A percentile compares a stretch with the other conserved stretches of the same genome.
These are phyloP conservation scores for Nemotelus pantherinus DNA, from an alignment of 2,888 invertebrate species.

Conservation along the genomic window DNA sequence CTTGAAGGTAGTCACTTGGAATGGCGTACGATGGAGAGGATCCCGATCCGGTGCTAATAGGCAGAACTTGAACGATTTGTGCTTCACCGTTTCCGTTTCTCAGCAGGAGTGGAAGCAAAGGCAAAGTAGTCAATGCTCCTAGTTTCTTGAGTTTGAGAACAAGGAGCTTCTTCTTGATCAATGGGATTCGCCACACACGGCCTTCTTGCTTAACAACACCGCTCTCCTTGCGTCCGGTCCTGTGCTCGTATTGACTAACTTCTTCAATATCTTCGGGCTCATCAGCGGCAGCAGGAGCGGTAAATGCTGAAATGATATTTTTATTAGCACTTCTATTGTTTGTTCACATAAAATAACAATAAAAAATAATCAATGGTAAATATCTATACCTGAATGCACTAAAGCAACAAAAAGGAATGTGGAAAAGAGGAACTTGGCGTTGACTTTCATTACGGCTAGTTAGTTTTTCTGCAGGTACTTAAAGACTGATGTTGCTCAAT, in stretches of 20 bases:
- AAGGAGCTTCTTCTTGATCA: conserved; percentile 60
- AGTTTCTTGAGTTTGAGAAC: conserved; percentile 61
- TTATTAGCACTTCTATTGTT: too few relatives aligned
- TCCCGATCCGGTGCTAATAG: conserved; percentile 59
- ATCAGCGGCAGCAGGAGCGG: conserved; percentile 22
- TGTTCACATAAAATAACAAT: too few relatives aligned
- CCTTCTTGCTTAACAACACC: conserved; percentile 42
- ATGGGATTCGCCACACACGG: conserved; percentile 59
- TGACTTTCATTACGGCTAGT: conserved; percentile 20
- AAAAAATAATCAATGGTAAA: too few relatives aligned
- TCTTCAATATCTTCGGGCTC: background rate
- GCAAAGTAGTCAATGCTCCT: conserved; percentile 50
- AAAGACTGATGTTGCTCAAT: background rate
- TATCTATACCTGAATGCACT: conserved; percentile 28
- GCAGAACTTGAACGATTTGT: conserved; percentile 59
- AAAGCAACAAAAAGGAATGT: conserved; percentile 15
- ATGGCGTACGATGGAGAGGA: conserved; percentile 60
- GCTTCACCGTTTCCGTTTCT: conserved; percentile 59
- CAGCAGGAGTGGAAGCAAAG: conserved; percentile 59
- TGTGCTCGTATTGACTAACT: conserved; percentile 19
- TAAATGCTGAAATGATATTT: background rate
- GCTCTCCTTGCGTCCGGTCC: conserved; percentile 32
- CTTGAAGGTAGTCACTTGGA: conserved; percentile 59
- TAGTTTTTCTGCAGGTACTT: background rate
- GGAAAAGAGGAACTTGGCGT: conserved; percentile 17